These are phyloP conservation scores for Acanthopleura granulata DNA, from an alignment of 2,888 invertebrate genomes.

Conservation along the genomic window DNA sequence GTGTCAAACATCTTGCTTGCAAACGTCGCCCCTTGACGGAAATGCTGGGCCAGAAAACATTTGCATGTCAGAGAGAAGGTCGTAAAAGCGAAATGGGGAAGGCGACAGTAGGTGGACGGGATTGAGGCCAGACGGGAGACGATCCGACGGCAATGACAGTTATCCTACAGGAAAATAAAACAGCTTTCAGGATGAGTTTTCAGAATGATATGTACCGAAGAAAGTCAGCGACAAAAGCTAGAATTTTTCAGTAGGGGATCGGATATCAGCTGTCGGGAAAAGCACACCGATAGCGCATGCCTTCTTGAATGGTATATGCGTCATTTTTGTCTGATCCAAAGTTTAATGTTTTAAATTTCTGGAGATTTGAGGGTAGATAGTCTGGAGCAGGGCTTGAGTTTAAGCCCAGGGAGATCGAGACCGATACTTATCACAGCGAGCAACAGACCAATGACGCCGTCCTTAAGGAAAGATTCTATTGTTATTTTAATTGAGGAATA, in stretches of 20 bases:
- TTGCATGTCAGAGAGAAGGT: not conserved
- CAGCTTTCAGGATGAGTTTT: conserved; percentile 8
- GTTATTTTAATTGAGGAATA: not conserved
- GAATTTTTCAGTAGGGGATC: conserved; percentile 8
- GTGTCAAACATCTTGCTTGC: conserved; percentile 1
- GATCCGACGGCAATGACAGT: not conserved
- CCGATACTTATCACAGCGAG: no score
- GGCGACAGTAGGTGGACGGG: no score
- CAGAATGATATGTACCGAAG: not conserved
- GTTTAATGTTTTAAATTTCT: not conserved
- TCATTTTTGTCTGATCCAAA: conserved; percentile 2
- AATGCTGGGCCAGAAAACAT: not conserved
- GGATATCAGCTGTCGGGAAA: not conserved
- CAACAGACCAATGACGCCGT: no score
- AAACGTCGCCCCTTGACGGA: not conserved
- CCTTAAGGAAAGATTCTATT: not conserved
- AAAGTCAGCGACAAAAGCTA: conserved; percentile 4
- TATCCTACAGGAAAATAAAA: not conserved
- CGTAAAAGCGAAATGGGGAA: not conserved
- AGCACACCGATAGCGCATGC: not conserved
- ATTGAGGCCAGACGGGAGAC: not conserved
- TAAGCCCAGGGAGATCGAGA: no score
- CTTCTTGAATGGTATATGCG: not conserved
- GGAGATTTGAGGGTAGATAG: not conserved
- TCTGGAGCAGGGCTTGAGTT: not conserved